A percentile compares a stretch with the other conserved stretches of the same genome.
Evolutionary conservation across 2,797 vertebrate genomes (phyloP).

Genomic region (Pelobates cultripes): DNA sequence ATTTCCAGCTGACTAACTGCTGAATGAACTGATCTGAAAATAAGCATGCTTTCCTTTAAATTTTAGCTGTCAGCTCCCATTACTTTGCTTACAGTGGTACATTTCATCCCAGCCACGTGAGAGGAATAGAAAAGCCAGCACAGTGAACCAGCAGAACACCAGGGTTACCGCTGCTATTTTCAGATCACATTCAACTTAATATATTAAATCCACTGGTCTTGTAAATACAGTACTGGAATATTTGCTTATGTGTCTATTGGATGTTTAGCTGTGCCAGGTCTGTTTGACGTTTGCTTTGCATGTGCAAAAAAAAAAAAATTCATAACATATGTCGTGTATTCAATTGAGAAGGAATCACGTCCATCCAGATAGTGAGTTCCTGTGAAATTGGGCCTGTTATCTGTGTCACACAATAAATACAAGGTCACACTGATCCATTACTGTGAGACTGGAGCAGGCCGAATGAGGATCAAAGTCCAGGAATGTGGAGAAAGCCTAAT

Average conservation of each 20-base stretch:
- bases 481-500: too few relatives aligned
- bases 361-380: background rate
- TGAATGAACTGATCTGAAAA: conserved; percentile 63
- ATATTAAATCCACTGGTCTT: conserved; percentile 41
- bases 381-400: background rate
- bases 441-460: too few relatives aligned
- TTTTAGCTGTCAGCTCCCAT: conserved; percentile 58
- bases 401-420: background rate
- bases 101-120: conserved; percentile 50
- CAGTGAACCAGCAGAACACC: conserved; percentile 29
- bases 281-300: background rate
- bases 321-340: conserved; percentile 1
- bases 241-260: background rate
- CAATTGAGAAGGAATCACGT: background rate
- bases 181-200: conserved; percentile 33
- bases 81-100: conserved; percentile 53
- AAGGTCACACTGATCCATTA: too few relatives aligned
- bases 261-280: conserved; percentile 8
- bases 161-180: conserved; percentile 40
- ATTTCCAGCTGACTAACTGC: conserved; percentile 70
- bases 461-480: too few relatives aligned
- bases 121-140: conserved; percentile 25
- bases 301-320: background rate
- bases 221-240: conserved; percentile 9
- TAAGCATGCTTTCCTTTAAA: conserved; percentile 63